Evolutionary conservation across 2,888 invertebrate genomes (phyloP).

Genomic region (Phyto melanocephala): DNA sequence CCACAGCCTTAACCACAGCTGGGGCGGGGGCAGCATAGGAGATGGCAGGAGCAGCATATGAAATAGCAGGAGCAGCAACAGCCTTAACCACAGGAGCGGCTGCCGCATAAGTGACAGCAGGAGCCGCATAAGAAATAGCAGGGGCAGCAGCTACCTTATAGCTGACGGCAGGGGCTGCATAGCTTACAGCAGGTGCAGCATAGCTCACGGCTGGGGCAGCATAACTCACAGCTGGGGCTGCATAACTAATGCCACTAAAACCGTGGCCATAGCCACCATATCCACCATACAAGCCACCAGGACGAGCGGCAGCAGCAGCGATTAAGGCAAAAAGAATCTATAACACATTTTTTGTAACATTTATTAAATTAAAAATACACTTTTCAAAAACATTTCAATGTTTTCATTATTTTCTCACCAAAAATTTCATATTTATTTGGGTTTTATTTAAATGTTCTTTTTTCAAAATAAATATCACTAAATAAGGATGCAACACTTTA

Average conservation of each 20-base stretch:
- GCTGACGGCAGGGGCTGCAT: slow-evolving; percentile 67
- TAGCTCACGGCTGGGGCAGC: slow-evolving; percentile 71
- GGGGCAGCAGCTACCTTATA: slow-evolving; percentile 53
- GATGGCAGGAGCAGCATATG: slow-evolving; percentile 46
- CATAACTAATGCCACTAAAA: slow-evolving; percentile 64
- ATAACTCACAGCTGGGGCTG: slow-evolving; percentile 70
- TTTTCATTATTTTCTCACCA: too few relatives aligned
- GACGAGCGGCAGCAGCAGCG: slow-evolving; percentile 70
- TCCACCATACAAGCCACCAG: slow-evolving; percentile 72
- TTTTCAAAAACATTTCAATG: neutral
- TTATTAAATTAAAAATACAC: neutral
- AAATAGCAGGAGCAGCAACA: slow-evolving; percentile 44
- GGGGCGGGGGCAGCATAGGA: slow-evolving; percentile 54
- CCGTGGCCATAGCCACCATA: slow-evolving; percentile 45
- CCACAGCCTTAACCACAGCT: slow-evolving; percentile 63
- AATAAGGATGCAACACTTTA: slow-evolving; percentile 5
- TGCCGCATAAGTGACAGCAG: slow-evolving; percentile 55
- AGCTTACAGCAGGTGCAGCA: slow-evolving; percentile 70
- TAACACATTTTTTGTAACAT: slow-evolving; percentile 32
- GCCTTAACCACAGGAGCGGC: slow-evolving; percentile 51
- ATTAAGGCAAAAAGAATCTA: slow-evolving; percentile 72
- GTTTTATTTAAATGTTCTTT: neutral
- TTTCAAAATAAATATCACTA: neutral
- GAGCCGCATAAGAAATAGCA: slow-evolving; percentile 65
- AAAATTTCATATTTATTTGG: slow-evolving; percentile 49